Base-by-base conservation (phyloP, 2,888 invertebrate genomes). In the Tenthredo distinguenda region DNA sequence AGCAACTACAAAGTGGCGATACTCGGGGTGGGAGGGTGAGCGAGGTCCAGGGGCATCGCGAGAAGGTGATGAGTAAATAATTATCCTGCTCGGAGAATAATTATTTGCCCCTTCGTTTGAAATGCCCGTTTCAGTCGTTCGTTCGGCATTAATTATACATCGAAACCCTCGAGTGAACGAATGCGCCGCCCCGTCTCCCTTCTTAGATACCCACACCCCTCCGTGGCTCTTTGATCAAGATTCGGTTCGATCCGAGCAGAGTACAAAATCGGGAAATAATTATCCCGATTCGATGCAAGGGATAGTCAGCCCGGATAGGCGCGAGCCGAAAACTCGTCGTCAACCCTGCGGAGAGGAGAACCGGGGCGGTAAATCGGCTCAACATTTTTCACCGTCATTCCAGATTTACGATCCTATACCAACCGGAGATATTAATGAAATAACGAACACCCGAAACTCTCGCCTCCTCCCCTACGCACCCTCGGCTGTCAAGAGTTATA, bases 311-410 rank as follows among this genome's bases (percentile, higher is more conserved):
- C 12, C 15, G 47, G 3, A 12, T 2, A 3, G 12, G 47, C 15
- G 47, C 47, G 12, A 15, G 47, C 47, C 47, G 47, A 47, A 47
- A 47, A 47, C 47, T 47, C 47, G 15, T 47, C 12, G 47, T 47
- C 47, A 47, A 21, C 2, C 74, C 74, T 10, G 10, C 10, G 21
- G 74, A 31, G 55, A 55, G 26, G 26, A 26, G 26, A 26, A 55
- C 55, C 55, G 7, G 55, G 55, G 40, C 37, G 72, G 10, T 72
- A 47, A 74, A 74, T 74, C 31, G 74, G 74, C 74, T 43, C 40
- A 74, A 74, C 68, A 71, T 85, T 85, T 85, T 84, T 74, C 85
- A 83, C 40, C 83, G 81, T 85, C 85, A 79, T 84, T 84, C 74
- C n/a, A 85, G 85, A 85, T 85, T 85, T 85, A 85, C 76, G 85